phyloP scores from a whole-genome alignment of 2,797 vertebrate genomes.

The Gobio occitaniae region DNA sequence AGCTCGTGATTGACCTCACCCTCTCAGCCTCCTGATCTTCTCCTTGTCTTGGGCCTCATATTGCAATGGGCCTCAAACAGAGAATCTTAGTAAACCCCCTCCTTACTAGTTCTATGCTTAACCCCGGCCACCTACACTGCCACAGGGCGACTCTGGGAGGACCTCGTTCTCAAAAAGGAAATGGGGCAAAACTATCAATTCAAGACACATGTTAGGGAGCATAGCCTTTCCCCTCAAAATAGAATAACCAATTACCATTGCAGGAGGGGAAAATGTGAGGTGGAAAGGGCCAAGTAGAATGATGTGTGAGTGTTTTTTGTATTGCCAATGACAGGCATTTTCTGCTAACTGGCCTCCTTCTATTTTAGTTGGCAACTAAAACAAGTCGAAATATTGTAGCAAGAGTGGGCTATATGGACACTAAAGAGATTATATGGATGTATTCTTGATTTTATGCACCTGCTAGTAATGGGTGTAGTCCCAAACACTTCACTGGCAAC shows the following conservation, averaged over 20 bases:
- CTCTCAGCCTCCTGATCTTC: slow-evolving; percentile 2
- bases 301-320: not conserved
- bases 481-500: slow-evolving; percentile 18
- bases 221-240: slow-evolving; percentile 27
- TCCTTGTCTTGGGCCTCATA: slow-evolving; percentile 31
- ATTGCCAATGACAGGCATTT: not conserved
- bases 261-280: slow-evolving; percentile 21
- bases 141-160: slow-evolving; percentile 22
- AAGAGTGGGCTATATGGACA: not conserved
- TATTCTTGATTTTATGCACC: slow-evolving; percentile 43
- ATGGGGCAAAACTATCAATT: slow-evolving; percentile 35
- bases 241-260: slow-evolving; percentile 17
- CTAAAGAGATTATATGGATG: slow-evolving; percentile 28
- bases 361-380: not conserved
- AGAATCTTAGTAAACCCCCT: slow-evolving; percentile 20
- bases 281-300: slow-evolving; percentile 21
- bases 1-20: slow-evolving; percentile 32
- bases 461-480: slow-evolving; percentile 42
- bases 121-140: slow-evolving; percentile 44
- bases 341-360: not conserved
- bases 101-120: slow-evolving; percentile 18
- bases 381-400: not conserved
- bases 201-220: slow-evolving; percentile 43
- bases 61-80: not conserved
- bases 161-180: slow-evolving; percentile 38